Percentiles rank a stretch among this genome's conserved stretches.
Conservation (phyloP, 2,113 vertebrate genomes). For the Calidris pygmaea region DNA sequence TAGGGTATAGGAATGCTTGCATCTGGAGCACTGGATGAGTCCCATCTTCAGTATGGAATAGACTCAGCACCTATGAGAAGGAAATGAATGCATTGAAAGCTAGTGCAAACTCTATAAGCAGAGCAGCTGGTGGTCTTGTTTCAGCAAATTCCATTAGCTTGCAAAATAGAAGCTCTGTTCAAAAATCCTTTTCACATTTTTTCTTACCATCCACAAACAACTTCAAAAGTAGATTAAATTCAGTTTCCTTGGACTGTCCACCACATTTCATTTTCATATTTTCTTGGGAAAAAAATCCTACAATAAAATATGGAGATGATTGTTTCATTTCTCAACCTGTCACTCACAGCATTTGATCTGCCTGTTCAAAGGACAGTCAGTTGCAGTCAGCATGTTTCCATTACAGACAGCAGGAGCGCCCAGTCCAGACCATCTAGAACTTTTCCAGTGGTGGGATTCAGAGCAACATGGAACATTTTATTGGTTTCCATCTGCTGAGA, state of each 20-base stretch:
- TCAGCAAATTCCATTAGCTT: conserved; percentile 52
- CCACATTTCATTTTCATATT: conserved; percentile 32
- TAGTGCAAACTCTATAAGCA: neutral
- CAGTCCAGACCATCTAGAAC: neutral
- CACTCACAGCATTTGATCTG: conserved; percentile 15
- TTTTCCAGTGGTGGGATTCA: neutral
- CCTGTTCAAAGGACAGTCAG: neutral
- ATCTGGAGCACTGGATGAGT: neutral
- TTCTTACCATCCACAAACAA: conserved; percentile 17
- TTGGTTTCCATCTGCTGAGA: neutral
- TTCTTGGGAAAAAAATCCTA: neutral
- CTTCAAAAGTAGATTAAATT: conserved; percentile 53
- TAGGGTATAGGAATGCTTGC: neutral
- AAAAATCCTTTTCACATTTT: conserved; percentile 9
- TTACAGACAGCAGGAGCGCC: neutral
- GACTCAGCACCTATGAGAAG: neutral
- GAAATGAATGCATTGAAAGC: neutral
- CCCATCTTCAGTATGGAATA: neutral
- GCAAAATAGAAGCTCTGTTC: conserved; percentile 13
- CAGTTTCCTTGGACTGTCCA: conserved; percentile 21
- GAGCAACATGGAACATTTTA: neutral
- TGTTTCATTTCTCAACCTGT: conserved; percentile 28
- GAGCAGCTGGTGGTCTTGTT: conserved; percentile 22
- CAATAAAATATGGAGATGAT: conserved; percentile 22
- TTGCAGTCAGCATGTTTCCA: neutral